Evolutionary conservation across 2,888 invertebrate genomes (phyloP).

Genomic region (Petrophora chlorosata): DNA sequence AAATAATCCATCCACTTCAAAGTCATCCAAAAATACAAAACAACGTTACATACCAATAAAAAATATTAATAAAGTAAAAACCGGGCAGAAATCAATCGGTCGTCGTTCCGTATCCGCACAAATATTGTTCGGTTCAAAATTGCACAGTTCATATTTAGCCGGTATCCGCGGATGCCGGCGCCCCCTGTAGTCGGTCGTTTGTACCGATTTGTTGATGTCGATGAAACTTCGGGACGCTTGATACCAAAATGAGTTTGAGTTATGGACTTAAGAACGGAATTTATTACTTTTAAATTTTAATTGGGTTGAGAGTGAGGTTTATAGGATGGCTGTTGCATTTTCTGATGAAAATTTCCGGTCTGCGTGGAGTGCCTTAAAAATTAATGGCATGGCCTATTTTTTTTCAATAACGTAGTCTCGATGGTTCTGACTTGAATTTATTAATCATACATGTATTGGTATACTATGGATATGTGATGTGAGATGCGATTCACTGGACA

Average conservation of each 20-base stretch:
- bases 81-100: not conserved
- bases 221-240: constrained; percentile 6
- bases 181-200: constrained; percentile 12
- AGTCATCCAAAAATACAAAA: not conserved
- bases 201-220: constrained; percentile 13
- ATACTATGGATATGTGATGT: no score
- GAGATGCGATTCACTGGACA: no score
- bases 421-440: no score
- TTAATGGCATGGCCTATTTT: no score
- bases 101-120: not conserved
- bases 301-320: constrained; percentile 20
- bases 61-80: no score
- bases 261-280: constrained; percentile 14
- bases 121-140: constrained; percentile 4
- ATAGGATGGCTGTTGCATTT: constrained; percentile 16
- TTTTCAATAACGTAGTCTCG: no score
- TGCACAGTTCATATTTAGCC: constrained; percentile 1
- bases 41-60: no score
- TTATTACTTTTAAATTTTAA: constrained; percentile 35
- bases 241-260: constrained; percentile 16
- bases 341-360: not conserved
- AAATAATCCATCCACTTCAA: not conserved
- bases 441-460: no score
- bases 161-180: constrained; percentile 7
- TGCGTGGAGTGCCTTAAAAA: no score